These are phyloP conservation scores for Columbina picui DNA, from an alignment of 2,113 vertebrate species.

Conservation along the genomic window DNA sequence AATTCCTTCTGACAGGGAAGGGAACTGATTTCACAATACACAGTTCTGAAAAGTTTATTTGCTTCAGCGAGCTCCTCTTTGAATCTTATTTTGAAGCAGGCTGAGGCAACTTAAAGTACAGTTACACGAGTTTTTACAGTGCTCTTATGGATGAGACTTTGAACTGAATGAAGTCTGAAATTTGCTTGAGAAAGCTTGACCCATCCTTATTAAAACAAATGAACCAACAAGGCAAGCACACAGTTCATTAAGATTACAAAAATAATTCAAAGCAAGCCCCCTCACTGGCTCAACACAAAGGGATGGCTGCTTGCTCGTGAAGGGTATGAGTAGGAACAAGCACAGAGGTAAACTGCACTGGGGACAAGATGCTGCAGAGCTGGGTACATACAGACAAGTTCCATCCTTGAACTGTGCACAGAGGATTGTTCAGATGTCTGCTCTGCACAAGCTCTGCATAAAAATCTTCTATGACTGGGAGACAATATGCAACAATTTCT, in stretches of 20 bases:
- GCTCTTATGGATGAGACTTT: not conserved
- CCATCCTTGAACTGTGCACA: not conserved
- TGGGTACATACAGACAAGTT: not conserved
- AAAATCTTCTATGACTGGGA: not conserved
- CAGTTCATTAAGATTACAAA: not conserved
- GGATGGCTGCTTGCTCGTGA: not conserved
- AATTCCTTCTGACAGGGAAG: not conserved
- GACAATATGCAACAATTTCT: not conserved
- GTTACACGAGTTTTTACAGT: not conserved
- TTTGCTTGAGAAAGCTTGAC: constrained; percentile 24
- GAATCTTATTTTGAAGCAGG: not conserved
- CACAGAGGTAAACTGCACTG: not conserved
- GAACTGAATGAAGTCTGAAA: constrained; percentile 26
- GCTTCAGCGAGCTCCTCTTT: not conserved
- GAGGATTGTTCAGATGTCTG: not conserved
- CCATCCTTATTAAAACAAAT: constrained; percentile 36
- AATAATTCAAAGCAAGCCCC: not conserved
- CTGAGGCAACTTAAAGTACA: not conserved
- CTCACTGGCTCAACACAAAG: not conserved
- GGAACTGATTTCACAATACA: not conserved
- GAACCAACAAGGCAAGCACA: constrained; percentile 28
- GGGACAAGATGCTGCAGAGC: not conserved
- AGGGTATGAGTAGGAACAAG: not conserved
- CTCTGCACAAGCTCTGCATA: not conserved
- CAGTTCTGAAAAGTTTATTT: constrained; percentile 10